A percentile compares a stretch with the other conserved stretches of the same genome.
Evolutionary conservation across 1,140 invertebrate species (phyloP).

Genomic region (Papilio polyxenes): DNA sequence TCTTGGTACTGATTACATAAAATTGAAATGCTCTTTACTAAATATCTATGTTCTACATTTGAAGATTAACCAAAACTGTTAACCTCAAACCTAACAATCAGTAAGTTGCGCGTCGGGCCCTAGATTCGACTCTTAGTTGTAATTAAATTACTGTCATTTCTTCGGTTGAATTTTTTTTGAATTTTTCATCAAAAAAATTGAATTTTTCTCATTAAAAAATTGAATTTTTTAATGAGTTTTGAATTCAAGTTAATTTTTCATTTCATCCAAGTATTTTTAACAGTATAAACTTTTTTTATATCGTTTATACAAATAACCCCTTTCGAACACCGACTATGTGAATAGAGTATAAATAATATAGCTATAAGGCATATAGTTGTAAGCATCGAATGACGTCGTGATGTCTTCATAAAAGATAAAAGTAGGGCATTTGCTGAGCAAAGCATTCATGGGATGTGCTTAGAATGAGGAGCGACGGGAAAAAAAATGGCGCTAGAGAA

Average conservation of each 20-base stretch:
- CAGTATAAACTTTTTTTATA: neutral
- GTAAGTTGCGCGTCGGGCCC: too few species aligned
- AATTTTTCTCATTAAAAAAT: too few species aligned
- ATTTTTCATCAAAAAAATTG: too few species aligned
- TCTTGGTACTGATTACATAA: too few species aligned
- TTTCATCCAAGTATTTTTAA: neutral
- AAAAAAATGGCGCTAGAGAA: conserved; percentile 32
- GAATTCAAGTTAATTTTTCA: neutral
- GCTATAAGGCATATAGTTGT: neutral
- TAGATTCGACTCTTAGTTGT: too few species aligned
- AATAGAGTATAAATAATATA: neutral
- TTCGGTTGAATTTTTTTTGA: too few species aligned
- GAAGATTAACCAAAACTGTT: too few species aligned
- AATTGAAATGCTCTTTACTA: too few species aligned
- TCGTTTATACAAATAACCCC: neutral
- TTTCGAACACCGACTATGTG: neutral
- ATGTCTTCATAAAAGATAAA: conserved; percentile 29
- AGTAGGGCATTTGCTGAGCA: conserved; percentile 31
- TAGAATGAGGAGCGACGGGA: neutral
- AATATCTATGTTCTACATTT: too few species aligned
- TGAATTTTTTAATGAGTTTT: too few species aligned
- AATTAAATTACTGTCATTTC: too few species aligned
- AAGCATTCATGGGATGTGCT: conserved; percentile 31
- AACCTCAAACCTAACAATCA: too few species aligned
- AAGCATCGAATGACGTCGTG: neutral